Evolutionary conservation across 2,888 invertebrate genomes (phyloP).

Genomic region (Ephialtes manifestator): DNA sequence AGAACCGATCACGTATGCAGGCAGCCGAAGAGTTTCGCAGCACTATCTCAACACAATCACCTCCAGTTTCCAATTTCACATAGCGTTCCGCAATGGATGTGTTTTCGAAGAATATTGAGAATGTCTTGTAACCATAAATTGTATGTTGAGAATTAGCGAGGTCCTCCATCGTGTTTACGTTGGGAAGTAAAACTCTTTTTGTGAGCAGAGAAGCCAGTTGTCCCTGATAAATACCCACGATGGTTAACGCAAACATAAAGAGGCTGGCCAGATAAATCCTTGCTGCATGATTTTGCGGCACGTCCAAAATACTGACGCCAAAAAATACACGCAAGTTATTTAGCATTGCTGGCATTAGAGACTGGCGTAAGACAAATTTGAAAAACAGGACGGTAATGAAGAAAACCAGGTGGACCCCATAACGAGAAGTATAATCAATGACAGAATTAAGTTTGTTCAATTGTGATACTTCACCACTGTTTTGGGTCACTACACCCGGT

Average conservation of each 20-base stretch:
- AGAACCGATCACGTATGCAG: background rate
- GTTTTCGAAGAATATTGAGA: background rate
- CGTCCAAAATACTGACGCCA: background rate
- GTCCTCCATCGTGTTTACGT: slow-evolving; percentile 10
- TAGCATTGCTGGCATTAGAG: background rate
- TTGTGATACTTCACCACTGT: background rate
- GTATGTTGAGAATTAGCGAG: background rate
- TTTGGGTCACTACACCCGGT: background rate
- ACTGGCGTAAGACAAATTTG: background rate
- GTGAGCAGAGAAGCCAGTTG: slow-evolving; percentile 11
- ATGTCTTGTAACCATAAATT: background rate
- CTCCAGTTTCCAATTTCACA: background rate
- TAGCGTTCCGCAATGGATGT: background rate
- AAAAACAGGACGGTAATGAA: background rate
- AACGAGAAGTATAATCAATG: background rate
- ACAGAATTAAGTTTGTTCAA: slow-evolving; percentile 10
- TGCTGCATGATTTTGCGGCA: background rate
- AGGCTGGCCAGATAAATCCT: background rate
- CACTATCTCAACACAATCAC: background rate
- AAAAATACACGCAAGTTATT: background rate
- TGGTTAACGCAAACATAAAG: background rate
- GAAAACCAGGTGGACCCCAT: background rate
- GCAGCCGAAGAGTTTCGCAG: background rate
- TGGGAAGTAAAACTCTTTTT: background rate
- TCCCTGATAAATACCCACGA: slow-evolving; percentile 15